Base-by-base conservation (phyloP, 2,888 invertebrate species). In the Oasisia sp. region DNA sequence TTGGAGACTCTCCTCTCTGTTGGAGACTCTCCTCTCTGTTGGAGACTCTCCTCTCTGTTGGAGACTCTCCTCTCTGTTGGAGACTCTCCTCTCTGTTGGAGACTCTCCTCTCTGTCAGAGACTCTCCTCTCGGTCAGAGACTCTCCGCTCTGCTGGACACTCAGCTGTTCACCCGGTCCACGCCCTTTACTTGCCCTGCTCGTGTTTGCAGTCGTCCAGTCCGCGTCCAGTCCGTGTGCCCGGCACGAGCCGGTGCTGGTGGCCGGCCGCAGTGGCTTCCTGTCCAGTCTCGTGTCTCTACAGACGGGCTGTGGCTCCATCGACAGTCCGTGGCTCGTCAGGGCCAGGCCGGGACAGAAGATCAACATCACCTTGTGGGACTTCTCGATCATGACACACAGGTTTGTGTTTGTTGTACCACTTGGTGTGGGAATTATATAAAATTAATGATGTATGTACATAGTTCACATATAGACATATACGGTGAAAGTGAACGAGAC, bases 311-410 rank as follows among this genome's bases (percentile, higher is more conserved):
- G 74, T n/a, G 74, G 74, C 74, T 74, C 74, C 74, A 74, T 74
- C n/a, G 74, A 74, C 74, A 74, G 74, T 19, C 74, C 74, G 74
- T 74, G 74, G 74, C n/a, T 74, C 27, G 27, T 74, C 27, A 74
- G 74, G 74, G 74, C 74, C 27, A 7, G 27, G 27, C 74, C 74
- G 7, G 74, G 74, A 19, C 74, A 74, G n/a, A 74, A 74, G 74
- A 74, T 74, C 14, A 74, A 74, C 74, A 74, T 74, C 74, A 74
- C 74, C n/a, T 74, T 74, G 74, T 74, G 74, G 74, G 27, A 74
- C 27, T 74, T 74, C 74, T 27, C 74, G 74, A 74, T 27, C 74
- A 74, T 74, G 14, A 74, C 7, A 27, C 14, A 19, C 74, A 74
- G 74, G 74, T 74, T 27, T 27, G n/a, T 27, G 74, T 19, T 7